Evolutionary conservation across 92 coral and sea anemone genomes (phyloP).

Genomic region (Palythoa caribaeorum): DNA sequence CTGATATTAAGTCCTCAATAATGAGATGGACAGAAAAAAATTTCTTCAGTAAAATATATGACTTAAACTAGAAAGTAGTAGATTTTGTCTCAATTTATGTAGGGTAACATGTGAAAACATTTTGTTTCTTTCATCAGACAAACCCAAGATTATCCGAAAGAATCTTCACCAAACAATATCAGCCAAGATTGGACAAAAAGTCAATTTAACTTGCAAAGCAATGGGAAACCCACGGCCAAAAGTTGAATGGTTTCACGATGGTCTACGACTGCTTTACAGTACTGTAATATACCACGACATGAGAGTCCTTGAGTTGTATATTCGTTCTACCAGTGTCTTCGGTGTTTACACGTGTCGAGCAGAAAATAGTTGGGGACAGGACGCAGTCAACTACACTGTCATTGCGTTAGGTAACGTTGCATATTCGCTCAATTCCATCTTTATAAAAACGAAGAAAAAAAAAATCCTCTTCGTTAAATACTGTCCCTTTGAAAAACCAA

Average conservation of each 20-base stretch:
- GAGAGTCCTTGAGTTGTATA: background rate
- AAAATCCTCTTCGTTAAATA: background rate
- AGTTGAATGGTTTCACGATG: background rate
- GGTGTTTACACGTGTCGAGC: slow-evolving; percentile 8
- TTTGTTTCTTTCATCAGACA: background rate
- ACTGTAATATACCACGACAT: background rate
- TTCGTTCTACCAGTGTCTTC: background rate
- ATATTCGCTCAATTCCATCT: background rate
- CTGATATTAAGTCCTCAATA: no score
- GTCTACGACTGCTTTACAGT: background rate
- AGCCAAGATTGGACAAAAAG: background rate
- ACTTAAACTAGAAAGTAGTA: background rate
- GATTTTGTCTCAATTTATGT: background rate
- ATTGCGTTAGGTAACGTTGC: background rate
- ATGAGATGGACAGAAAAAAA: background rate
- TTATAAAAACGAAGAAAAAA: background rate
- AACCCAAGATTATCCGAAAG: background rate
- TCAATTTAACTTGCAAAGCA: slow-evolving; percentile 5
- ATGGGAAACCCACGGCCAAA: background rate
- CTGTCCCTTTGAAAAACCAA: no score
- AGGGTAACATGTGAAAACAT: background rate
- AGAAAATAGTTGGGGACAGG: background rate
- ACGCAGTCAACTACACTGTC: background rate
- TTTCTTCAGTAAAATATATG: background rate
- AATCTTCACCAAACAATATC: background rate